Base-by-base conservation (phyloP, 2,113 vertebrate species). In the Catagonus wagneri region DNA sequence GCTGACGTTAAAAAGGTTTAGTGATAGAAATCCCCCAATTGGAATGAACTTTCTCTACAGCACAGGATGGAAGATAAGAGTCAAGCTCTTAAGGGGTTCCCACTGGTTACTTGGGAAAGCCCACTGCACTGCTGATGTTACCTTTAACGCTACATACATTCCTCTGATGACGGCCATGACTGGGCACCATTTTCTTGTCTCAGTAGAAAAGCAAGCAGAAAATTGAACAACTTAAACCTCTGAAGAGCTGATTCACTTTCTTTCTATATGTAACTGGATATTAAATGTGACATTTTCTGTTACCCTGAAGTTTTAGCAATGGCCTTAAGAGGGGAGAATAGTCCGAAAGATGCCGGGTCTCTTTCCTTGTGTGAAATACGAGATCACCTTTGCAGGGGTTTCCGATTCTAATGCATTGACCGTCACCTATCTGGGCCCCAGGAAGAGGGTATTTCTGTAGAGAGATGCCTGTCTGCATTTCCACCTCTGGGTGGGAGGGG, bases 321-420 rank as follows among this genome's bases (percentile, higher is more conserved):
- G 9, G 23, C 44, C 39, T 69, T 86, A 20, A 74, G 60, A 92
- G 25, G 16, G 34, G 56, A 80, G 17, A 63, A n/a, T 22, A 19
- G 20, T 54, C 5, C 36, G 56, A 23, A 78, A 75, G 60, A 71
- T 7, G 27, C 25, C 13, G 8, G 29, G 12, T 7, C n/a, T 74
- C 76, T 63, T 58, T 52, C 27, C 69, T 32, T 92, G 52, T 3
- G 15, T 72, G 25, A 79, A 39, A 86, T 7, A 23, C 39, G n/a
- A 50, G 36, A 58, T 12, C 6, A 9, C 7, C n/a, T 29, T 1
- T 0, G 0, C 6, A 22, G 27, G 22, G 27, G 25, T 34, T 66
- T 32, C 22, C 56, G 44, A 50, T 74, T 75, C 19, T 75, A 16
- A 52, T 11, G 50, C 36, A 36, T 36, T 60, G 52, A 20, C 56